Base-by-base conservation (phyloP, 2,888 invertebrate species). In the Ophioninae sp. region DNA sequence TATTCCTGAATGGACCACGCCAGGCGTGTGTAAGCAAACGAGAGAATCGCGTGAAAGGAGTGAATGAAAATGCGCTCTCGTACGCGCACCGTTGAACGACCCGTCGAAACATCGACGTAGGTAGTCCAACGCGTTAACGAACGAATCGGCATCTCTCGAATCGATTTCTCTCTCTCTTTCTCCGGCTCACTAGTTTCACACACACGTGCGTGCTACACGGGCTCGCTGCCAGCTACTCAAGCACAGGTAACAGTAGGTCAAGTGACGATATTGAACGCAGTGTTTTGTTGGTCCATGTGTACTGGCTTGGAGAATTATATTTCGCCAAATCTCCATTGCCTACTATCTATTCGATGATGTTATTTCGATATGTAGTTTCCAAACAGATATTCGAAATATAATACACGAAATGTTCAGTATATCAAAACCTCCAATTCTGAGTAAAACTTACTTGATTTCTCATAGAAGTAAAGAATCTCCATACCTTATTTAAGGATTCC, bases 41-140 rank as follows among this genome's bases (percentile, higher is more conserved):
- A 82, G 80, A 85, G 74, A 80, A 89, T 87, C 86, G 79, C 74
- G 81, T 81, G 84, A 82, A 69, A 70, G 76, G 41, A 78, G 78
- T 83, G 82, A 75, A 78, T 80, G 85, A 82, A 83, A 79, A 82
- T 81, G 77, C 85, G 84, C 78, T 85, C 79, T 81, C 84, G 77
- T 85, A 65, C 74, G 79, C 85, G 79, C 75, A 78, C 84, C 62
- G 85, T 85, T 80, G 76, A 82, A 81, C 85, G 80, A 80, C 68
- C 68, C 41, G 41, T 57, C 76, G 73, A 67, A 81, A 84, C 64
- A 79, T 56, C 44, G 62, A 82, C 82, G 84, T 81, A 77, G 79
- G 76, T 69, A 73, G 79, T 76, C 62, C 59, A 65, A 13, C 39
- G 44, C n/a, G 59, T 79, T 79, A 67, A 50, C 78, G 69, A 67